Evolutionary conservation across 2,113 vertebrate genomes (phyloP), one percentile per base, ranked within the genome.

Genomic region (Sinocyclocheilus maitianheensis): DNA sequence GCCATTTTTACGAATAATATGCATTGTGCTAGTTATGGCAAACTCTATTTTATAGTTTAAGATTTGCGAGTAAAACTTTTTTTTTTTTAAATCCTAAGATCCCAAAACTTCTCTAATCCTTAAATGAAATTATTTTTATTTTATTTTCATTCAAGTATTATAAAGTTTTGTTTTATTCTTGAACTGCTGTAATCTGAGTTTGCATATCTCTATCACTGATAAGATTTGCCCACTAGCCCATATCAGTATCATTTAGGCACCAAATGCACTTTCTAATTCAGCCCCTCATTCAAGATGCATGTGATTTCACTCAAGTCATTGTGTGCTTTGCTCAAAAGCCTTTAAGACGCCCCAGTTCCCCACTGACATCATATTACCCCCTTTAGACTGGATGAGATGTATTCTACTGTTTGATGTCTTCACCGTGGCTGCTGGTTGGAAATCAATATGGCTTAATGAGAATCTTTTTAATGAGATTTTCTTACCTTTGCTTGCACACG

Each of bases 321-420:
- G 84, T 91, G 89, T 83, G 76, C 87, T 90, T 92, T 92, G 91
- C 84, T 92, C 92, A 93, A 93, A 90, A 90, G 62, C 51, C 62
- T 62, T 62, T 24, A 90, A 91, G 60, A 46, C 30, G 26, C 60
- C 40, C 1, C 80, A 67, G 26, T 24, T 80, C 37, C 72, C 84
- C 34, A 26, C 71, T 26, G 60, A 51, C 43, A 69, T 22, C 58
- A 5, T 20, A 22, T 85, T 65, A 48, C 77, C 30, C 3, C 65
- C 30, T n/a, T n/a, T n/a, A 46, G 30, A 26, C n/a, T 69, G 62
- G 9, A 24, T 18, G 53, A 65, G 77, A 75, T 46, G 34, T 14
- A 14, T 48, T 58, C 37, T 80, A 34, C 51, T 60, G 26, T 63
- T 72, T 30, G 40, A 67, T 82, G 69, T 89, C 77, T 81, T 16